Evolutionary conservation across 2,888 invertebrate genomes (phyloP), one percentile per base, ranked within the genome.

Genomic region (Pristionchus entomophagus): DNA sequence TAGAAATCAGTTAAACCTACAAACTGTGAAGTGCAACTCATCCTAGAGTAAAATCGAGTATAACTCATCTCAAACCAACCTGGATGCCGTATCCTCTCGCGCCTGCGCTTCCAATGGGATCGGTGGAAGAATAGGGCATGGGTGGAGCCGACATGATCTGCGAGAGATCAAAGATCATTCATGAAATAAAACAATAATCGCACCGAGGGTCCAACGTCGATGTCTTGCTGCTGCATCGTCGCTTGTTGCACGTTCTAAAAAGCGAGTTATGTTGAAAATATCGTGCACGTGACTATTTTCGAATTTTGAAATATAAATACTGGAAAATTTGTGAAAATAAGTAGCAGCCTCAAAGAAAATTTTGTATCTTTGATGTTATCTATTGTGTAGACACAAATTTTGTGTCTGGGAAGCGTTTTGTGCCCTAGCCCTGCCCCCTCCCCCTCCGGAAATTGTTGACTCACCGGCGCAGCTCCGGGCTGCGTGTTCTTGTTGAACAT

Each of bases 111-210:
- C 6, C 14, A 45, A 26, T 22, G 6, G 73, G 41, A 41, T 73
- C 41, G 26, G n/a, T 41, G 5, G 73, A 41, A 45, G 73, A 73
- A 12, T 73, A n/a, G 45, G 73, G 73, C 73, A 73, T 73, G 10
- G 73, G 73, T 41, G 73, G 73, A 12, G 73, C 73, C 10, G 73
- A 73, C 41, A 41, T 38, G 41, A 73, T 45, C 73, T 73, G n/a
- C 19, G 8, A 26, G 41, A 73, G 10, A 41, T 45, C 41, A 41
- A 26, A 73, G 41, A 45, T 73, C 14, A 5, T 35, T 65, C 14
- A 19, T 14, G 35, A 35, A 65, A 17, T 35, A 14, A 1, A n/a
- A 14, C 4, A 26, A 45, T 26, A n/a, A 3, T 3, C 45, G n/a
- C 14, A 73, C 73, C n/a, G 41, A 26, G n/a, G 73, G 73, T 73